Percentiles rank a stretch among this genome's conserved stretches.
Evolutionary conservation across 2,888 invertebrate genomes (phyloP).

Genomic region (Pseudococcus viburni): DNA sequence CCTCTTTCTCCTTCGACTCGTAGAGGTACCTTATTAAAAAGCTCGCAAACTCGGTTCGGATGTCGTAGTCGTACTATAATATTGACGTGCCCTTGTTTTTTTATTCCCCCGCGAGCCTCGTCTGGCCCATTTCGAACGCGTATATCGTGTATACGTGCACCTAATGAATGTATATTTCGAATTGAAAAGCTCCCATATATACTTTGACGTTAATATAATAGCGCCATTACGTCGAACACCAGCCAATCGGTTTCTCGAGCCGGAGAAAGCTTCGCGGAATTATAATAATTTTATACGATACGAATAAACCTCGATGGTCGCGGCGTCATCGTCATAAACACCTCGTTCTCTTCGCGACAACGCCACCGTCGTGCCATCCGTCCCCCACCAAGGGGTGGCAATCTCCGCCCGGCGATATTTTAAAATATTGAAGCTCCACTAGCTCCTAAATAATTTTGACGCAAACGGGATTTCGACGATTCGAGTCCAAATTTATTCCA

Average conservation of each 20-base stretch:
- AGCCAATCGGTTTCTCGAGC: conserved; percentile 3
- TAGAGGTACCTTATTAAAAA: background rate
- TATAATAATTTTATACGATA: conserved; percentile 17
- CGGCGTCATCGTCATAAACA: conserved; percentile 16
- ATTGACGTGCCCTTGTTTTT: conserved; percentile 11
- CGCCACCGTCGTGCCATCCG: too few relatives aligned
- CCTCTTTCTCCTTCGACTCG: background rate
- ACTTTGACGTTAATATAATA: conserved; percentile 31
- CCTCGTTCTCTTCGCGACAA: background rate
- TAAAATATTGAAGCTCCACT: background rate
- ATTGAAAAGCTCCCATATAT: conserved; percentile 37
- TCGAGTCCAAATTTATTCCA: too few relatives aligned
- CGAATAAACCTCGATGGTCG: background rate
- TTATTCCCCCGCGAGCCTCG: background rate
- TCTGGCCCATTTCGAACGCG: background rate
- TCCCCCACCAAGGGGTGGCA: too few relatives aligned
- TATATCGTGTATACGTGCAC: conserved; percentile 8
- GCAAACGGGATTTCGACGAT: too few relatives aligned
- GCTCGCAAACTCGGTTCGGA: background rate
- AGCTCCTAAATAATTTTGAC: too few relatives aligned
- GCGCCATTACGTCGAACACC: conserved; percentile 36
- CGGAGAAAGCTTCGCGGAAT: background rate
- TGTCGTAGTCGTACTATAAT: background rate
- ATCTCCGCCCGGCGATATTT: background rate
- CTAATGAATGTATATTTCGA: conserved; percentile 44